Evolutionary conservation across 2,888 invertebrate genomes (phyloP).

Genomic region (Sicus ferrugineus): DNA sequence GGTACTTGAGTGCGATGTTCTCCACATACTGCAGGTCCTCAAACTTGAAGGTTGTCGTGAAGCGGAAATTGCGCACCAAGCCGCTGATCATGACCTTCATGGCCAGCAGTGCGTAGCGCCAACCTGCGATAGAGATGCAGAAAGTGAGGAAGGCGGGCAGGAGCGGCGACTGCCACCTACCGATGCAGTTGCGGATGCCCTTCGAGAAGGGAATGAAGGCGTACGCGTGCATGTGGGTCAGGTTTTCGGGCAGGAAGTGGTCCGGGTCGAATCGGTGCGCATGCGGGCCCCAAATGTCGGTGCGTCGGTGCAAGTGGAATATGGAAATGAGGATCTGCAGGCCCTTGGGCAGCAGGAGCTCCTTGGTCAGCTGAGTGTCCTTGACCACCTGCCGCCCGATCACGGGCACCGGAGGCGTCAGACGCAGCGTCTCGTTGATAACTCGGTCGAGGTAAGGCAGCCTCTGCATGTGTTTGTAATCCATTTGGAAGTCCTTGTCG

Average conservation of each 20-base stretch:
- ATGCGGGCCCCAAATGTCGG: slow-evolving; percentile 48
- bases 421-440: slow-evolving; percentile 47
- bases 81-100: slow-evolving; percentile 40
- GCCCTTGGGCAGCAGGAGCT: slow-evolving; percentile 43
- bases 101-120: slow-evolving; percentile 43
- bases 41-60: slow-evolving; percentile 39
- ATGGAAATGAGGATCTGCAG: slow-evolving; percentile 42
- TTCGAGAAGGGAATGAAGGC: slow-evolving; percentile 51
- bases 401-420: slow-evolving; percentile 45
- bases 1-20: slow-evolving; percentile 35
- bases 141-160: not conserved
- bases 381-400: slow-evolving; percentile 43
- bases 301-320: slow-evolving; percentile 44
- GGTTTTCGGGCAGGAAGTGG: slow-evolving; percentile 45
- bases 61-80: slow-evolving; percentile 40
- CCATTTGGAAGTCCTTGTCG: slow-evolving; percentile 41
- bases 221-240: slow-evolving; percentile 44
- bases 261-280: slow-evolving; percentile 47
- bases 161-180: slow-evolving; percentile 35
- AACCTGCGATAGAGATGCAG: slow-evolving; percentile 39
- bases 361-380: slow-evolving; percentile 39
- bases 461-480: slow-evolving; percentile 41
- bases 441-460: slow-evolving; percentile 50
- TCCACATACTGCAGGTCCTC: slow-evolving; percentile 38
- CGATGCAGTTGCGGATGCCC: slow-evolving; percentile 50